Conservation (phyloP, 1,140 invertebrate genomes). For the Drosophila erecta region DNA sequence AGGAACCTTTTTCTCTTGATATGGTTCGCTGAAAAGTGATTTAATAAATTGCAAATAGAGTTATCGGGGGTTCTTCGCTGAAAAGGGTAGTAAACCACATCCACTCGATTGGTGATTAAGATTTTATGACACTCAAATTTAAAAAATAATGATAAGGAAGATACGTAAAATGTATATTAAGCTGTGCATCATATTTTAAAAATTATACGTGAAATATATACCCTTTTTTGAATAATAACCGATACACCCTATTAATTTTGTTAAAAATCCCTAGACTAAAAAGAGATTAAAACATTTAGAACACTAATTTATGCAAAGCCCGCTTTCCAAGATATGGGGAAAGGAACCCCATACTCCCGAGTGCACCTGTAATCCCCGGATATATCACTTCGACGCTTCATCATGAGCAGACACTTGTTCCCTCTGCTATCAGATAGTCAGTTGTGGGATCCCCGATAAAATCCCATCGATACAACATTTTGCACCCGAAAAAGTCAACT, state of each 20-base stretch:
- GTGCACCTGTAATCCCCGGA: constrained; percentile 23
- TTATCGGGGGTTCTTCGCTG: neutral
- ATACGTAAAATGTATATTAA: too few species aligned
- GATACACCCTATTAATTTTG: neutral
- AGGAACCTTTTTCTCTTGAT: constrained; percentile 17
- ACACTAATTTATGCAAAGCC: neutral
- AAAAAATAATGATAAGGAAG: neutral
- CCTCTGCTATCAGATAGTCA: constrained; percentile 30
- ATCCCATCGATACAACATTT: constrained; percentile 34
- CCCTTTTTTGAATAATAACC: neutral
- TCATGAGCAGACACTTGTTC: constrained; percentile 31
- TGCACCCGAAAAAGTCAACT: constrained; percentile 28
- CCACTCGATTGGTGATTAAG: constrained; percentile 32
- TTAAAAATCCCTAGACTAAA: neutral
- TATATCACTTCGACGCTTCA: constrained; percentile 16
- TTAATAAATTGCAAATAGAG: constrained; percentile 1
- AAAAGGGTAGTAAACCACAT: constrained; percentile 1
- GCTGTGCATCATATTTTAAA: too few species aligned
- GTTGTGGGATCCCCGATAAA: constrained; percentile 24
- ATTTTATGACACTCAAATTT: constrained; percentile 13
- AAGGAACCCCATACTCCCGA: constrained; percentile 2
- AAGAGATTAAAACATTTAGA: constrained; percentile 9
- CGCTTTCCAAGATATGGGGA: constrained; percentile 9
- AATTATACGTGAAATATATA: too few species aligned
- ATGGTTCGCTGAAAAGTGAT: constrained; percentile 23